These are phyloP conservation scores for Drosophila subobscura DNA, from an alignment of 1,140 invertebrate genomes.

Conservation along the genomic window DNA sequence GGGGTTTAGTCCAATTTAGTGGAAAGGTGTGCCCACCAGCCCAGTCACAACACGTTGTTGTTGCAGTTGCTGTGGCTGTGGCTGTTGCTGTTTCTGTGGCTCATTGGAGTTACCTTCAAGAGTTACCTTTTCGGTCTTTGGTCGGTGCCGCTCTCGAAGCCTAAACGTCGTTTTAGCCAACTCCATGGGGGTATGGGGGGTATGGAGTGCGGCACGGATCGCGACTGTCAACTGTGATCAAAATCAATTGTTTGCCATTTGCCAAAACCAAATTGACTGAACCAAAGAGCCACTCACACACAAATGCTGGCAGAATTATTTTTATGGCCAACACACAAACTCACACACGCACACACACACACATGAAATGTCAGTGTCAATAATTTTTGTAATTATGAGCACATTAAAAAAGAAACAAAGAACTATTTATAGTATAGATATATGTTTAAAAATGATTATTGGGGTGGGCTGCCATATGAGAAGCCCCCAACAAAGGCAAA, in stretches of 20 bases:
- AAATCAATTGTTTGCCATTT: conserved; percentile 66
- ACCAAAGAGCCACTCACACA: conserved; percentile 36
- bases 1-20: conserved; percentile 57
- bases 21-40: conserved; percentile 68
- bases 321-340: conserved; percentile 20
- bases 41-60: conserved; percentile 50
- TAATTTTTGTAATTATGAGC: conserved; percentile 38
- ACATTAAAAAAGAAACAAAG: conserved; percentile 21
- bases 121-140: conserved; percentile 25
- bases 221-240: conserved; percentile 65
- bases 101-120: conserved; percentile 18
- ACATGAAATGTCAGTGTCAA: conserved; percentile 50
- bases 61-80: conserved; percentile 1
- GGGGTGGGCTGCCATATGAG: conserved; percentile 40
- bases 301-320: conserved; percentile 49
- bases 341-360: conserved; percentile 21
- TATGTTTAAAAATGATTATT: conserved; percentile 27
- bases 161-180: conserved; percentile 67
- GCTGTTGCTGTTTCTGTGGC: conserved; percentile 1
- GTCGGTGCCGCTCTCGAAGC: conserved; percentile 49
- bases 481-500: conserved; percentile 63
- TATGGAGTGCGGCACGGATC: conserved; percentile 11
- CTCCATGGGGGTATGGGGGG: conserved; percentile 8
- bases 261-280: conserved; percentile 57
- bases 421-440: not conserved